These are phyloP conservation scores for Crambe crambe DNA, from an alignment of 37 sponge, comb jelly and placozoan species.

Conservation along the genomic window DNA sequence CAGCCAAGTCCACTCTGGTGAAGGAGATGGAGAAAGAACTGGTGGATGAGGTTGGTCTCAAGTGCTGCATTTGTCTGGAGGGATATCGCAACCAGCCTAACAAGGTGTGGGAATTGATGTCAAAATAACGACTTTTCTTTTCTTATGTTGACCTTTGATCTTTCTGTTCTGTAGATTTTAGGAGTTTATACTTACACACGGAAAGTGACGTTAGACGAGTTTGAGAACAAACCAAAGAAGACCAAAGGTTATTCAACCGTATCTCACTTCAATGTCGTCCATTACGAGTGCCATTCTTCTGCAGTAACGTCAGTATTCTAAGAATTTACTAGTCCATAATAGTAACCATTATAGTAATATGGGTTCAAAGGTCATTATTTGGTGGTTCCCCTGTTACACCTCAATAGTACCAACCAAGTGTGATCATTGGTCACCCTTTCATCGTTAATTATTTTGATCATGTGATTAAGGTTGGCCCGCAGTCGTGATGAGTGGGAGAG, in stretches of 20 bases:
- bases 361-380: neutral
- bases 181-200: conserved; percentile 94
- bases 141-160: neutral
- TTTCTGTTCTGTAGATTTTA: conserved; percentile 44
- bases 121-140: neutral
- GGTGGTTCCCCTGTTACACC: no score
- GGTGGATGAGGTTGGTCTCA: conserved; percentile 82
- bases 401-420: no score
- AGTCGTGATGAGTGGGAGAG: conserved; percentile 95
- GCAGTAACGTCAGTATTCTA: conserved; percentile 72
- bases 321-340: neutral
- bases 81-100: conserved; percentile 91
- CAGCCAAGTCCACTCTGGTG: conserved; percentile 40
- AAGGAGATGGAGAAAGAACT: conserved; percentile 71
- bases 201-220: conserved; percentile 84
- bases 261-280: conserved; percentile 92
- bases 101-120: conserved; percentile 50
- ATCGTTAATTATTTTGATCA: no score
- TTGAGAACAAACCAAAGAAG: conserved; percentile 87
- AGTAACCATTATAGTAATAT: no score
- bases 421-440: no score
- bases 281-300: conserved; percentile 88
- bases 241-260: conserved; percentile 84
- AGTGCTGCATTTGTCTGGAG: conserved; percentile 91
- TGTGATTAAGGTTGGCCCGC: conserved; percentile 60